phyloP scores from a whole-genome alignment of 2,113 vertebrate genomes.

The Phyllopteryx taeniolatus region DNA sequence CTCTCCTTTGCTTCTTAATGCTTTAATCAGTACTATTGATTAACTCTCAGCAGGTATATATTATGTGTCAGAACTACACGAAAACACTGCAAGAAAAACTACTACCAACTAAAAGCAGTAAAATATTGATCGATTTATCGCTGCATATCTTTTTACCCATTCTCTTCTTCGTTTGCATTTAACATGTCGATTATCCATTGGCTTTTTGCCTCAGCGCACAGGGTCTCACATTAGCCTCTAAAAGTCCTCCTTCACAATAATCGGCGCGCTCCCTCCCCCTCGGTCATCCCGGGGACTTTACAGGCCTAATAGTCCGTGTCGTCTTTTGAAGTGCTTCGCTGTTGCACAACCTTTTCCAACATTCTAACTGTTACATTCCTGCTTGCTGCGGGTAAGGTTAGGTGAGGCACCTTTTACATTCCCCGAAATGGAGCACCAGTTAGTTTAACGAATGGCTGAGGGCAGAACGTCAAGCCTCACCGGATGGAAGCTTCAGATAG shows the following conservation, averaged over 20 bases:
- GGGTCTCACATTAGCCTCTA: conserved; percentile 4
- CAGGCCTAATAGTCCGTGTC: conserved; percentile 44
- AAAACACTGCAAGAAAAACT: conserved; percentile 2
- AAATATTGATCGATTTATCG: not conserved
- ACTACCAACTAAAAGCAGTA: not conserved
- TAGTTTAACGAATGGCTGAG: conserved; percentile 40
- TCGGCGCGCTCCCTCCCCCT: conserved; percentile 3
- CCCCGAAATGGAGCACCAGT: conserved; percentile 20
- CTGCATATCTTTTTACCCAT: too few species aligned
- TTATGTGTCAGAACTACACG: not conserved
- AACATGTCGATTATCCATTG: not conserved
- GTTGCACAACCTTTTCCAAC: conserved; percentile 32
- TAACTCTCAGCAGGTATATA: conserved; percentile 8
- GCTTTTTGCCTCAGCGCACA: not conserved
- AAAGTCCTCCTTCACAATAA: not conserved
- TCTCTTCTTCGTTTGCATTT: not conserved
- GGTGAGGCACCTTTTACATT: conserved; percentile 16
- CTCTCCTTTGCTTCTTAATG: conserved; percentile 15
- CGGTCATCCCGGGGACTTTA: conserved; percentile 22
- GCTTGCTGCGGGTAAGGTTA: conserved; percentile 17
- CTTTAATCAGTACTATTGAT: conserved; percentile 25
- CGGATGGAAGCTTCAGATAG: not conserved
- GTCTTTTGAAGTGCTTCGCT: conserved; percentile 44
- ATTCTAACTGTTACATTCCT: conserved; percentile 44
- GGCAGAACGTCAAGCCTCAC: conserved; percentile 15